phyloP scores from a whole-genome alignment of 1,140 invertebrate species.

The Pachypeltis micranthus region DNA sequence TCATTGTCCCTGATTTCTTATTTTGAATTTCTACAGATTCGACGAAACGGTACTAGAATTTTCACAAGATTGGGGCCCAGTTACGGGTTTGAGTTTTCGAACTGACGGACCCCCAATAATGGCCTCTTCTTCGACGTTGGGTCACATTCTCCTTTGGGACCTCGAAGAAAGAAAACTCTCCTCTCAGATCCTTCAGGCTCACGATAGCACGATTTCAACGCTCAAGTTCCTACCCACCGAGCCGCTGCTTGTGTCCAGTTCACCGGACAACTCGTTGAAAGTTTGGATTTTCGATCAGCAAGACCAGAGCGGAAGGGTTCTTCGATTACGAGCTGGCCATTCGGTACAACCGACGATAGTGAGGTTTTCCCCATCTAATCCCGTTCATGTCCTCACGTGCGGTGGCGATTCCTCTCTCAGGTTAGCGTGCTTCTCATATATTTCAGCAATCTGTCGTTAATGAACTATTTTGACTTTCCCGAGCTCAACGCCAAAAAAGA shows the following conservation, averaged over 20 bases:
- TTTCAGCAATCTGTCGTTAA: no score
- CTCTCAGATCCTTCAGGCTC: slow-evolving; percentile 62
- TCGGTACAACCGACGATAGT: slow-evolving; percentile 64
- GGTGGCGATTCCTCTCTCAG: slow-evolving; percentile 70
- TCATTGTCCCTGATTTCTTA: no score
- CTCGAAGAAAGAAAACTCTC: slow-evolving; percentile 70
- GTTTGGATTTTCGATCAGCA: slow-evolving; percentile 92
- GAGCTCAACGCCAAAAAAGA: no score
- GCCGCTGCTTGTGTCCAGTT: slow-evolving; percentile 80
- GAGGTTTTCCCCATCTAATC: slow-evolving; percentile 71
- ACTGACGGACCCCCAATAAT: slow-evolving; percentile 77
- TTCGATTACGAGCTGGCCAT: slow-evolving; percentile 72
- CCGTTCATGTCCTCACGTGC: slow-evolving; percentile 67
- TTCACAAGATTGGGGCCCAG: slow-evolving; percentile 82
- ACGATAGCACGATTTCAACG: slow-evolving; percentile 59
- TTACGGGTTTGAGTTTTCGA: slow-evolving; percentile 74
- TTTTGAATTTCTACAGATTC: slow-evolving; percentile 26
- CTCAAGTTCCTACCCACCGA: slow-evolving; percentile 73
- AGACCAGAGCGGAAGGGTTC: slow-evolving; percentile 72
- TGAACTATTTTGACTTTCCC: no score
- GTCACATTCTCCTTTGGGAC: slow-evolving; percentile 89
- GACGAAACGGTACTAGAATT: slow-evolving; percentile 79
- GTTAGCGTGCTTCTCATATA: no score
- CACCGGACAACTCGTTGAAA: slow-evolving; percentile 90
- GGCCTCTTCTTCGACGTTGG: slow-evolving; percentile 63